phyloP scores from a whole-genome alignment of 2,113 vertebrate genomes.

The Mastomys natalensis region DNA sequence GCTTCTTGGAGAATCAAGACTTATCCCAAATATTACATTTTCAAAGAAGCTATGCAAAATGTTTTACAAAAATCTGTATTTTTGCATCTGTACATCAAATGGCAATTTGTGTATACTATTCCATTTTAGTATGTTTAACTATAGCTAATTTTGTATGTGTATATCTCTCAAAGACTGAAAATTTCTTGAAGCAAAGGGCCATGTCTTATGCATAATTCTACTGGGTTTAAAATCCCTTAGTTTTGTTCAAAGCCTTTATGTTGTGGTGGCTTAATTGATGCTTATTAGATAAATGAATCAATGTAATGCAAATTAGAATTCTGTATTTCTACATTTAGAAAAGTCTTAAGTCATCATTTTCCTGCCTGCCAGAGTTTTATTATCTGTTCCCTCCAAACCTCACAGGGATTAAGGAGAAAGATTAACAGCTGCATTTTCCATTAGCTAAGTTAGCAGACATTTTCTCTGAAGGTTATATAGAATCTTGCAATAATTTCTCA shows the following conservation, averaged over 20 bases:
- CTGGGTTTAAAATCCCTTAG: neutral
- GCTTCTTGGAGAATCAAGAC: neutral
- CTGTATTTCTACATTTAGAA: conserved; percentile 40
- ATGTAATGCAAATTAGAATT: conserved; percentile 16
- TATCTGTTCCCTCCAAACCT: conserved; percentile 37
- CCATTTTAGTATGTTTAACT: neutral
- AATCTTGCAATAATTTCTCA: neutral
- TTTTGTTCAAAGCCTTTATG: neutral
- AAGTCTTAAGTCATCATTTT: conserved; percentile 38
- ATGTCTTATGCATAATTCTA: neutral
- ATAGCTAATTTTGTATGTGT: neutral
- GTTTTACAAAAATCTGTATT: neutral
- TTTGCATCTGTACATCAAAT: neutral
- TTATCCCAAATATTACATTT: neutral
- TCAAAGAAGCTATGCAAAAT: neutral
- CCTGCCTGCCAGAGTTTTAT: conserved; percentile 41
- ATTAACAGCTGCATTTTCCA: neutral
- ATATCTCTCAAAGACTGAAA: neutral
- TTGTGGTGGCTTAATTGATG: neutral
- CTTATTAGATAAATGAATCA: conserved; percentile 35
- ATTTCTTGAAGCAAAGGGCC: conserved; percentile 1
- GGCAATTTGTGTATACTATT: neutral
- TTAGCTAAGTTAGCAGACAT: neutral
- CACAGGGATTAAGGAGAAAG: neutral
- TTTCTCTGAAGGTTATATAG: conserved; percentile 18